Evolutionary conservation across 2,113 vertebrate species (phyloP).

Genomic region (Cinclus mexicanus): DNA sequence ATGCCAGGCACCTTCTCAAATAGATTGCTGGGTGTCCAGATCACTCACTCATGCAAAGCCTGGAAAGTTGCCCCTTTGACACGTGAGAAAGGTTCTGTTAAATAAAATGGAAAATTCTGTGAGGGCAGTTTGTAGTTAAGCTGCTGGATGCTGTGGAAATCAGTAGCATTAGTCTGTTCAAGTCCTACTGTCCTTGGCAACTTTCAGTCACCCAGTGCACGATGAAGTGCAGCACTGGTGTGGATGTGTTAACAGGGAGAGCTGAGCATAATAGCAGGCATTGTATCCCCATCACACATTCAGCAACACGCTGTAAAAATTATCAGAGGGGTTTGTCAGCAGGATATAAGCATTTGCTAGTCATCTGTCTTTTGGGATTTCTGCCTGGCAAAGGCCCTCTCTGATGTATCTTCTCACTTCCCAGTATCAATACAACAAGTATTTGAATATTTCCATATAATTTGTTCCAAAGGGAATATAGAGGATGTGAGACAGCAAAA

Average conservation of each 20-base stretch:
- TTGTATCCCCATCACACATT: not conserved
- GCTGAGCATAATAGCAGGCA: not conserved
- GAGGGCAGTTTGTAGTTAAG: not conserved
- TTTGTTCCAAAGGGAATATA: not conserved
- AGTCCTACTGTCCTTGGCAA: not conserved
- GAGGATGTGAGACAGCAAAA: not conserved
- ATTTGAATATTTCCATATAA: slow-evolving; percentile 28
- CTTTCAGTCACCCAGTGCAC: not conserved
- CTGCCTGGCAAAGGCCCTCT: not conserved
- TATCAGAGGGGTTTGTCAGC: slow-evolving; percentile 27
- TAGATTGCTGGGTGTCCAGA: not conserved
- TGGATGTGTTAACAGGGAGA: not conserved
- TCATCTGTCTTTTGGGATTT: slow-evolving; percentile 42
- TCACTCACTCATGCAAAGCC: not conserved
- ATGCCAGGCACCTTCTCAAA: not conserved
- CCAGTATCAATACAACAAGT: not conserved
- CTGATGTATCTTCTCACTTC: not conserved
- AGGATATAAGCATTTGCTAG: slow-evolving; percentile 37
- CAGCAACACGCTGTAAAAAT: not conserved
- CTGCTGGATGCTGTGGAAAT: not conserved
- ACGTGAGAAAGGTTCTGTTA: not conserved
- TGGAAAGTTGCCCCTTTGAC: not conserved
- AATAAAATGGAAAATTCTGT: not conserved
- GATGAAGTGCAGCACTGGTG: not conserved
- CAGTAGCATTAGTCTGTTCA: not conserved